A percentile compares a stretch with the other conserved stretches of the same genome.
These are phyloP conservation scores for Aelia acuminata DNA, from an alignment of 2,888 invertebrate species.

Conservation along the genomic window DNA sequence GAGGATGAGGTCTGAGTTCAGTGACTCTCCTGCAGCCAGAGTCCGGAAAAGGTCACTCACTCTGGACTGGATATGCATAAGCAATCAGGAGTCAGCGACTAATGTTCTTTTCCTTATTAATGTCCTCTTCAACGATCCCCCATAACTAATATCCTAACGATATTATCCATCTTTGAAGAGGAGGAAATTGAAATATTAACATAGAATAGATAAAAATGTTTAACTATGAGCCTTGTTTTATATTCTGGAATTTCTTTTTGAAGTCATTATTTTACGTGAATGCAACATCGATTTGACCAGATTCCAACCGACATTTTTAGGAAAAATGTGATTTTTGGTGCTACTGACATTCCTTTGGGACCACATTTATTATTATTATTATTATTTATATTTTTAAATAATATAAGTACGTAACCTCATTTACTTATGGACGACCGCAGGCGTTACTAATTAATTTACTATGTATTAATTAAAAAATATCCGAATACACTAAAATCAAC, in stretches of 20 bases:
- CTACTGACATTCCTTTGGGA: no score
- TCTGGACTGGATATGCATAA: conserved; percentile 28
- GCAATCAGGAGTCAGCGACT: neutral
- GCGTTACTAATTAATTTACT: no score
- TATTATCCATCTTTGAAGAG: neutral
- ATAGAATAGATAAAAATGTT: neutral
- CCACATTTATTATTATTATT: no score
- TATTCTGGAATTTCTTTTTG: neutral
- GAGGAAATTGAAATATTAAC: neutral
- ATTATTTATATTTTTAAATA: no score
- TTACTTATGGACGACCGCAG: no score
- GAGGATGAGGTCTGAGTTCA: conserved; percentile 17
- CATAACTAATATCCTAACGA: conserved; percentile 6
- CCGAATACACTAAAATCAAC: no score
- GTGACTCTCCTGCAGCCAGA: conserved; percentile 2
- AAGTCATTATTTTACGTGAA: no score
- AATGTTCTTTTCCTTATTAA: neutral
- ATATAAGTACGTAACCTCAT: no score
- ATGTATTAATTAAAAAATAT: no score
- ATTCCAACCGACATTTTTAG: no score
- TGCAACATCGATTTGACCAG: no score
- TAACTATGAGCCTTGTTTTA: neutral
- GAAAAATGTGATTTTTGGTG: no score
- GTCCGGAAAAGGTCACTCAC: conserved; percentile 49
- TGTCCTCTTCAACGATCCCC: neutral